phyloP scores from a whole-genome alignment of 1,140 invertebrate genomes.

The Spodoptera litura region DNA sequence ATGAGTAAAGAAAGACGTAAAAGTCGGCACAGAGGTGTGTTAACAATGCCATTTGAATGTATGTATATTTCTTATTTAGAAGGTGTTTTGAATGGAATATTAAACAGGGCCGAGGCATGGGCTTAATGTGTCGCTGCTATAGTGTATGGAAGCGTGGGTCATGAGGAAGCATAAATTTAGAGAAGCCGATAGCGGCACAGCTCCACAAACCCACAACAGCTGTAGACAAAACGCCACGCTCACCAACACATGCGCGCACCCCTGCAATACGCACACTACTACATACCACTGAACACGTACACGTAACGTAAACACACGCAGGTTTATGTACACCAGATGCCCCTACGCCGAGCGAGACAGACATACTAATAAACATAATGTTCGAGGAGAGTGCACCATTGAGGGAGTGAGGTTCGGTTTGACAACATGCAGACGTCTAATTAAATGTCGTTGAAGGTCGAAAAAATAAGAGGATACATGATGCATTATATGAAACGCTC shows the following conservation, averaged over 20 bases:
- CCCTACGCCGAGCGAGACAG: constrained; percentile 78
- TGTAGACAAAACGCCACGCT: constrained; percentile 75
- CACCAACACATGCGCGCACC: constrained; percentile 77
- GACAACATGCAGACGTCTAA: constrained; percentile 79
- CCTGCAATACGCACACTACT: constrained; percentile 65
- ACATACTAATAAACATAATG: constrained; percentile 62
- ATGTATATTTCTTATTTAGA: constrained; percentile 55
- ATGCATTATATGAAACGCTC: constrained; percentile 61
- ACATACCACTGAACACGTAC: constrained; percentile 59
- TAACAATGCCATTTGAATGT: constrained; percentile 46
- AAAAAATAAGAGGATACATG: constrained; percentile 77
- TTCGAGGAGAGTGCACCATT: constrained; percentile 68
- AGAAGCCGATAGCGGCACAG: constrained; percentile 73
- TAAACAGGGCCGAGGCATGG: constrained; percentile 65
- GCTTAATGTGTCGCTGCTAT: constrained; percentile 65
- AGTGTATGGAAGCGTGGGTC: constrained; percentile 71
- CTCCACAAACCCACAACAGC: constrained; percentile 80
- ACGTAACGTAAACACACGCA: constrained; percentile 82
- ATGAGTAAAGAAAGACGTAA: constrained; percentile 33
- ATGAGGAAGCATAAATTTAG: constrained; percentile 85
- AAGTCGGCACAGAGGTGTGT: constrained; percentile 10
- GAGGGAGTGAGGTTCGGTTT: constrained; percentile 69
- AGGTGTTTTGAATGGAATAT: constrained; percentile 67
- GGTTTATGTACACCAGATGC: constrained; percentile 85
- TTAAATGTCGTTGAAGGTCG: constrained; percentile 82